These are phyloP conservation scores for Lytechinus pictus DNA, from an alignment of 35 echinoderm and acorn worm genomes.

Conservation along the genomic window DNA sequence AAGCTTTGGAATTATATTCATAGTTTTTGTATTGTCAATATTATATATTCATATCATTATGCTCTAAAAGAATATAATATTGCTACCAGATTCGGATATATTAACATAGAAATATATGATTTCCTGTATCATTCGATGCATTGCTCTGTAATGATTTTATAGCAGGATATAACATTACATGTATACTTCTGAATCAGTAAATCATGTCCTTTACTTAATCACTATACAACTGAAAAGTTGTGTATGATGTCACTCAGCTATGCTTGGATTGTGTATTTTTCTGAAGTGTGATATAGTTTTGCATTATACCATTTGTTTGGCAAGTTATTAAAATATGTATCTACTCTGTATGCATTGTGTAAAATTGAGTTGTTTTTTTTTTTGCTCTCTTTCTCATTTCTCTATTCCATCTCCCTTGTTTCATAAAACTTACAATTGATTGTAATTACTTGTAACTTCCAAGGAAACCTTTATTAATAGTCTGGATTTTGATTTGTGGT, in stretches of 20 bases:
- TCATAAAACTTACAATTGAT: too few relatives aligned
- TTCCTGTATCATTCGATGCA: not conserved
- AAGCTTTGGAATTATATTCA: not conserved
- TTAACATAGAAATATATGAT: not conserved
- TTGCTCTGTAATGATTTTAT: not conserved
- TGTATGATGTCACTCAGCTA: not conserved
- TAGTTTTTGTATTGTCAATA: not conserved
- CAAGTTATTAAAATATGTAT: not conserved
- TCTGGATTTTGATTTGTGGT: too few relatives aligned
- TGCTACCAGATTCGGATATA: not conserved
- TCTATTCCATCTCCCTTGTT: too few relatives aligned
- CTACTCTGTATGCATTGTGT: not conserved
- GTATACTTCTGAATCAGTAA: not conserved
- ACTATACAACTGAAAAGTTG: not conserved
- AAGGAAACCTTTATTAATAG: too few relatives aligned
- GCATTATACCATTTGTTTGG: not conserved
- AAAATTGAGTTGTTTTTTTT: not conserved
- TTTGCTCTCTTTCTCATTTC: not conserved
- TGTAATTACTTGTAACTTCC: too few relatives aligned
- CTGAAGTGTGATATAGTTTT: not conserved
- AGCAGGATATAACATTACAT: not conserved
- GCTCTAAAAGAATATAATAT: not conserved
- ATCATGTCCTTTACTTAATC: not conserved
- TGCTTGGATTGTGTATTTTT: not conserved
- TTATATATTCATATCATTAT: not conserved